Conservation (phyloP, 2,113 vertebrate species). For the Passer montanus region DNA sequence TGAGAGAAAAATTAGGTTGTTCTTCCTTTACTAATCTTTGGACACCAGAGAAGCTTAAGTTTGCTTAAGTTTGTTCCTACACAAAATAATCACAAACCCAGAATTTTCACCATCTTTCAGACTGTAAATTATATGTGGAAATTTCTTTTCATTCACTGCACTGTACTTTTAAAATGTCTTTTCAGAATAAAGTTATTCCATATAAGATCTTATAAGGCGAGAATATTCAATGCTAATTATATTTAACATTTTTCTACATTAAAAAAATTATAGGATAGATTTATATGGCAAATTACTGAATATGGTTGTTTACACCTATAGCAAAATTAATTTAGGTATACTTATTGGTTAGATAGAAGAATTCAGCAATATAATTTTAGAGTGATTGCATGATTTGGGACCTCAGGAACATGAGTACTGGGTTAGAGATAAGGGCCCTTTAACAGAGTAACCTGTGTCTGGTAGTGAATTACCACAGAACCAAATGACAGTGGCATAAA, state of each 20-base stretch:
- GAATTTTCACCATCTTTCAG: neutral
- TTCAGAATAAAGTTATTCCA: neutral
- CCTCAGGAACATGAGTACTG: neutral
- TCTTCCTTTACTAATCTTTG: neutral
- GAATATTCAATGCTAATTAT: neutral
- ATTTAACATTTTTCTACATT: neutral
- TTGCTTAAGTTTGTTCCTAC: neutral
- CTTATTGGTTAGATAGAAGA: neutral
- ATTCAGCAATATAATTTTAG: neutral
- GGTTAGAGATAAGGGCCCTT: neutral
- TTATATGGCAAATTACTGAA: neutral
- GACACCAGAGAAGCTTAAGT: neutral
- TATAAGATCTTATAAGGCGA: neutral
- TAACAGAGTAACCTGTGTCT: neutral
- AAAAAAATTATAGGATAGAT: neutral
- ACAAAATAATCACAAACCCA: neutral
- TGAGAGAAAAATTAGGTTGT: neutral
- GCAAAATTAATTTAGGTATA: neutral
- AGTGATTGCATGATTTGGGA: neutral
- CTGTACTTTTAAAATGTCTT: neutral
- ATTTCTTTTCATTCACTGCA: neutral
- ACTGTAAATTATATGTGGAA: neutral
- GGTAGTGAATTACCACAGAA: neutral
- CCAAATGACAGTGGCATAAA: neutral
- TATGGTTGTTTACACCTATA: neutral